phyloP scores from a whole-genome alignment of 92 coral and sea anemone species.

The Plumapathes pennacea region DNA sequence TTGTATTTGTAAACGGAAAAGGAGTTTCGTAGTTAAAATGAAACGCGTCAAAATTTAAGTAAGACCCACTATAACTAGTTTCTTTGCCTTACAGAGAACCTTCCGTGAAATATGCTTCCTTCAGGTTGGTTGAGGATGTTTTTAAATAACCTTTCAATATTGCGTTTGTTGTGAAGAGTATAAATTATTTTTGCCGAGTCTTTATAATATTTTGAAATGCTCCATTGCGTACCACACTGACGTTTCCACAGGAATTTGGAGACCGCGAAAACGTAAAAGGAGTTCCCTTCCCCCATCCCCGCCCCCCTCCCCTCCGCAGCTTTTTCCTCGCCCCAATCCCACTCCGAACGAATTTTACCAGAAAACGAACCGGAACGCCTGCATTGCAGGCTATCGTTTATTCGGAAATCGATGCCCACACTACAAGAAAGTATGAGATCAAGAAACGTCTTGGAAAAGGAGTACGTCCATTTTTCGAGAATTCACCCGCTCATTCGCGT shows the following conservation, averaged over 20 bases:
- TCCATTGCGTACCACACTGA: no score
- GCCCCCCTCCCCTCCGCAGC: no score
- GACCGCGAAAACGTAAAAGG: slow-evolving; percentile 96
- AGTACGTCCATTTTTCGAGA: slow-evolving; percentile 45
- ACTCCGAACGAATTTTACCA: no score
- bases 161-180: not conserved
- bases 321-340: no score
- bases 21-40: no score
- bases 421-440: slow-evolving; percentile 94
- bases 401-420: slow-evolving; percentile 96
- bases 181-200: no score
- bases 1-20: no score
- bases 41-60: slow-evolving; percentile 12
- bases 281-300: no score
- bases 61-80: not conserved
- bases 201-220: no score
- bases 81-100: slow-evolving; percentile 78
- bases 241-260: slow-evolving; percentile 90
- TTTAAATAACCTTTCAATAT: not conserved
- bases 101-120: slow-evolving; percentile 95
- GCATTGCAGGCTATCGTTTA: no score
- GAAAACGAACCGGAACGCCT: no score
- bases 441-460: slow-evolving; percentile 99
- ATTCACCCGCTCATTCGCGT: not conserved
- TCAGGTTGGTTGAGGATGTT: slow-evolving; percentile 61